These are phyloP conservation scores for Cyclargus thomasi DNA, from an alignment of 1,140 invertebrate genomes.

Conservation along the genomic window DNA sequence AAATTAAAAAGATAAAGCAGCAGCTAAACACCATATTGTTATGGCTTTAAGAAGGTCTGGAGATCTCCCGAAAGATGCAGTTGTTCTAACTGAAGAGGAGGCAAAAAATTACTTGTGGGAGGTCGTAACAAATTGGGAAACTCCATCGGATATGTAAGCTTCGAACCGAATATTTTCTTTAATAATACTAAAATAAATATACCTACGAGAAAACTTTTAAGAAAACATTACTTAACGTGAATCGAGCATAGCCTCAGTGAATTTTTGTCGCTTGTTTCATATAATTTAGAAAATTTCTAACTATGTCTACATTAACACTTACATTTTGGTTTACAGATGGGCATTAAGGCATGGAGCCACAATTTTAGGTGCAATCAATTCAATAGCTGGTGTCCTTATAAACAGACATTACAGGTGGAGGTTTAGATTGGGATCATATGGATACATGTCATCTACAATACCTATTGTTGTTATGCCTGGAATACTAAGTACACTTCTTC, in stretches of 20 bases:
- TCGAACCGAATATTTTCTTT: background rate
- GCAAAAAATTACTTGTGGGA: conserved; percentile 54
- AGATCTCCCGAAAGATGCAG: conserved; percentile 51
- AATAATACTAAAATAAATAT: background rate
- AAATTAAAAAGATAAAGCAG: background rate
- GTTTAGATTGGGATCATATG: conserved; percentile 50
- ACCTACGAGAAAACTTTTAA: no score
- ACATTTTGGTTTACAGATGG: conserved; percentile 46
- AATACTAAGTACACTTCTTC: conserved; percentile 49
- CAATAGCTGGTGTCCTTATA: conserved; percentile 48
- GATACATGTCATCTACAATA: conserved; percentile 51
- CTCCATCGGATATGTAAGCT: conserved; percentile 47
- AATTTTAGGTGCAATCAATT: conserved; percentile 47
- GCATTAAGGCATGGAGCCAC: conserved; percentile 46
- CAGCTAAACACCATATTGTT: background rate
- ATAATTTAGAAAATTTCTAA: background rate
- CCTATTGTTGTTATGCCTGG: conserved; percentile 55
- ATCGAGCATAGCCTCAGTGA: no score
- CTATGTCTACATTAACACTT: no score
- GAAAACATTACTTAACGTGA: no score
- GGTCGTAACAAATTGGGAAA: conserved; percentile 48
- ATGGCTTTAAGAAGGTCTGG: conserved; percentile 53
- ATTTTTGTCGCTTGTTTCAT: no score
- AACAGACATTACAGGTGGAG: conserved; percentile 52
- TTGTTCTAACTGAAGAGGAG: conserved; percentile 44